Evolutionary conservation across 2,797 vertebrate species (phyloP).

Genomic region (Spinibarbus caldwelli): DNA sequence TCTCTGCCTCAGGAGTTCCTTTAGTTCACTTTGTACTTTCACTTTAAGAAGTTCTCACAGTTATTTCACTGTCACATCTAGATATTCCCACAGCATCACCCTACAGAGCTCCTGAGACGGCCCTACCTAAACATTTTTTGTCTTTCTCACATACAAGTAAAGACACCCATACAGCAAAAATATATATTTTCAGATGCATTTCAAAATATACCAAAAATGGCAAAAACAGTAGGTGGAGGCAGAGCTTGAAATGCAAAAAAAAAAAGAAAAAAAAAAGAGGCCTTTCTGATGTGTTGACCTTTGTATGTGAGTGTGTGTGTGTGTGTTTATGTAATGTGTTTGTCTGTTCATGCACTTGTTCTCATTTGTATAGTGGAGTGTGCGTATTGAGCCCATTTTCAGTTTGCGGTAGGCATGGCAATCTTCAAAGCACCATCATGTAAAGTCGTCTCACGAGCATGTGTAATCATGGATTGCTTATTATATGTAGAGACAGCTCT

Average conservation of each 20-base stretch:
- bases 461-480: slow-evolving; percentile 50
- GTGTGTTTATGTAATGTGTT: background rate
- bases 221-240: too few species aligned
- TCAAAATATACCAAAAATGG: background rate
- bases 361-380: background rate
- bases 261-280: too few species aligned
- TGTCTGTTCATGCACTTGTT: background rate
- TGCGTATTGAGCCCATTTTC: slow-evolving; percentile 8
- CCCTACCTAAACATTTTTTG: background rate
- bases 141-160: background rate
- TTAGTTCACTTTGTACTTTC: slow-evolving; percentile 31
- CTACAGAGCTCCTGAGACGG: slow-evolving; percentile 23
- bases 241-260: too few species aligned
- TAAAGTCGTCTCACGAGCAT: slow-evolving; percentile 55
- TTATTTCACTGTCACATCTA: slow-evolving; percentile 39
- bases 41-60: slow-evolving; percentile 23
- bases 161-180: background rate
- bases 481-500: slow-evolving; percentile 54
- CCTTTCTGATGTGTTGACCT: too few species aligned
- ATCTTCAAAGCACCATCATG: slow-evolving; percentile 53
- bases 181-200: background rate
- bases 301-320: background rate
- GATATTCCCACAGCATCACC: slow-evolving; percentile 52
- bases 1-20: slow-evolving; percentile 36
- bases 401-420: slow-evolving; percentile 15